phyloP scores from a whole-genome alignment of 2,797 vertebrate genomes.

The Anniella stebbinsi region DNA sequence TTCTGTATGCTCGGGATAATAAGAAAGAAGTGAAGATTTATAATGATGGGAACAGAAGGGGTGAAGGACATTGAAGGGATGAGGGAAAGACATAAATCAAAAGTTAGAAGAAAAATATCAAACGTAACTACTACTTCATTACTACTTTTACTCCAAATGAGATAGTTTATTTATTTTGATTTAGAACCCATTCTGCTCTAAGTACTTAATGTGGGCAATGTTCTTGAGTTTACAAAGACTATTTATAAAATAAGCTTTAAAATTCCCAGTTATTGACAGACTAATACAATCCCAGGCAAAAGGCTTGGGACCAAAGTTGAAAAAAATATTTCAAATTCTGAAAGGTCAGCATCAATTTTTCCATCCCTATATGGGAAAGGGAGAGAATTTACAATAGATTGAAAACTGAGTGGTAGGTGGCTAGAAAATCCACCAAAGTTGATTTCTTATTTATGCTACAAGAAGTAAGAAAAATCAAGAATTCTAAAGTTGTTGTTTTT shows the following conservation, averaged over 20 bases:
- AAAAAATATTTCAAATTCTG: not conserved
- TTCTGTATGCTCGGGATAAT: not conserved
- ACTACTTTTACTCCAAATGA: not conserved
- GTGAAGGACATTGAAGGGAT: constrained; percentile 5
- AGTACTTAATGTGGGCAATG: not conserved
- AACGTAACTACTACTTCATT: not conserved
- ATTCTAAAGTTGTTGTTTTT: not conserved
- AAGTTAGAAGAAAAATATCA: not conserved
- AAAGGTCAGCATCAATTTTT: not conserved
- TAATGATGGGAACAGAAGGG: not conserved
- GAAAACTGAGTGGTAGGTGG: not conserved
- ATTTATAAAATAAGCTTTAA: not conserved
- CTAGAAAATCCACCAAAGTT: not conserved
- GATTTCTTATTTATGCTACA: not conserved
- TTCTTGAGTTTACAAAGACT: not conserved
- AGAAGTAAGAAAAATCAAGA: not conserved
- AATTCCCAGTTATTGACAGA: not conserved
- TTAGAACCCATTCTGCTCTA: not conserved
- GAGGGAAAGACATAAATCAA: constrained; percentile 12
- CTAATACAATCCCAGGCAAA: not conserved
- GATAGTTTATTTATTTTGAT: not conserved
- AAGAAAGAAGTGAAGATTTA: constrained; percentile 6
- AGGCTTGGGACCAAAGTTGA: not conserved
- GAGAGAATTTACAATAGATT: not conserved
- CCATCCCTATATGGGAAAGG: not conserved